A percentile compares a stretch with the other conserved stretches of the same genome.
phyloP scores from a whole-genome alignment of 2,888 invertebrate genomes.

The Melanargia galathea region DNA sequence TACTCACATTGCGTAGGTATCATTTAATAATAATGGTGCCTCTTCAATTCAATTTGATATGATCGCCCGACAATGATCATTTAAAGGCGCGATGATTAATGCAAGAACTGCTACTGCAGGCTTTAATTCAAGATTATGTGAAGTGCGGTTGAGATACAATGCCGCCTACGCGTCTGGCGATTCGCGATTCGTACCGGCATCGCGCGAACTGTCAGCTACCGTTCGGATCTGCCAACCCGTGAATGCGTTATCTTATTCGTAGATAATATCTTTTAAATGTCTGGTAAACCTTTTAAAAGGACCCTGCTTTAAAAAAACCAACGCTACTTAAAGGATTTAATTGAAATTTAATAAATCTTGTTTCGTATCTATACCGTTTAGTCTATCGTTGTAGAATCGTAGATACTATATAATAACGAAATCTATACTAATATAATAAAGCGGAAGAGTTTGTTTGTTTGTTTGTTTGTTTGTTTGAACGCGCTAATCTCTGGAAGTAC shows the following conservation, averaged over 20 bases:
- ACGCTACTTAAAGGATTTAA: background rate
- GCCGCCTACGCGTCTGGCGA: constrained; percentile 63
- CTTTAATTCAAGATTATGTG: constrained; percentile 72
- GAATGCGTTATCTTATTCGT: constrained; percentile 21
- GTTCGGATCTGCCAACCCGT: constrained; percentile 45
- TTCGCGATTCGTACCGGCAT: constrained; percentile 58
- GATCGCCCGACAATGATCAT: constrained; percentile 46
- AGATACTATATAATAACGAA: background rate
- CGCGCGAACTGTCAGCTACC: constrained; percentile 70
- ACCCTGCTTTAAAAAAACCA: background rate
- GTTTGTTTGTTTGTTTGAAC: too few species aligned
- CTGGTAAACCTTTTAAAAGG: background rate
- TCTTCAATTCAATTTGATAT: constrained; percentile 43
- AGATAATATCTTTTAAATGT: constrained; percentile 18
- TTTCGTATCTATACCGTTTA: too few species aligned
- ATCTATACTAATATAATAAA: background rate
- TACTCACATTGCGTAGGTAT: constrained; percentile 39
- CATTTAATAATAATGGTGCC: constrained; percentile 37
- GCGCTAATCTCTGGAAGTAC: too few species aligned
- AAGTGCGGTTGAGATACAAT: constrained; percentile 64
- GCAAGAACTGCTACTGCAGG: constrained; percentile 63
- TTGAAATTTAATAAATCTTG: background rate
- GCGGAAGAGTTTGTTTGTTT: too few species aligned
- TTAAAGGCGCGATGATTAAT: constrained; percentile 63
- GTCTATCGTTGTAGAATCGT: background rate